These are phyloP conservation scores for Drosophila kanekoi DNA, from an alignment of 2,888 invertebrate species.

Conservation along the genomic window DNA sequence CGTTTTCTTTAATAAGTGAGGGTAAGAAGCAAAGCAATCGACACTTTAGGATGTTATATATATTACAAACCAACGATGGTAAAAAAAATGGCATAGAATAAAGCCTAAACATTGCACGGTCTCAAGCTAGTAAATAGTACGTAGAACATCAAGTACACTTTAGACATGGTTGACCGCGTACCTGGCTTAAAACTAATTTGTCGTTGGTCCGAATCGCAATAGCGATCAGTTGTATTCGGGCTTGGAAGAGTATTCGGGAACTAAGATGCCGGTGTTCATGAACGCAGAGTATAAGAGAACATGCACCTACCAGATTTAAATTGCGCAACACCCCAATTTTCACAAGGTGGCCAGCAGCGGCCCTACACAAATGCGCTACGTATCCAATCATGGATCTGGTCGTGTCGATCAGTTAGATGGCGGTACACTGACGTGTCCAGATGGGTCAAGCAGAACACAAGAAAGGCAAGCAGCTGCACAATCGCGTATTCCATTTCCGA, in stretches of 20 bases:
- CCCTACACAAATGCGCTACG: slow-evolving; percentile 97
- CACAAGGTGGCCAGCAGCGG: slow-evolving; percentile 92
- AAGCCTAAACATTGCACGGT: neutral
- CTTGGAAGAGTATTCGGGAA: slow-evolving; percentile 86
- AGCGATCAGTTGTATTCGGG: slow-evolving; percentile 73
- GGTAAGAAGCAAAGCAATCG: neutral
- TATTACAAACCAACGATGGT: neutral
- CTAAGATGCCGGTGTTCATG: slow-evolving; percentile 90
- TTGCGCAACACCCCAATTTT: slow-evolving; percentile 94
- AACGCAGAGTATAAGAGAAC: slow-evolving; percentile 89
- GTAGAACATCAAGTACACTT: slow-evolving; percentile 57
- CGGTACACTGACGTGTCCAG: slow-evolving; percentile 96
- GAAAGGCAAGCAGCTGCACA: slow-evolving; percentile 92
- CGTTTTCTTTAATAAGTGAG: no score
- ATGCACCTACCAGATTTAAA: slow-evolving; percentile 93
- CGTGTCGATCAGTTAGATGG: slow-evolving; percentile 89
- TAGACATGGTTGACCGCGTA: slow-evolving; percentile 33
- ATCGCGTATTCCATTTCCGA: slow-evolving; percentile 97
- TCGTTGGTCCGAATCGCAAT: slow-evolving; percentile 4
- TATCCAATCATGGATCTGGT: slow-evolving; percentile 92
- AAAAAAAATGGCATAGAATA: neutral
- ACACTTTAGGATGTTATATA: neutral
- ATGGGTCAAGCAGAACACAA: slow-evolving; percentile 93
- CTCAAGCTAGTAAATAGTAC: slow-evolving; percentile 27
- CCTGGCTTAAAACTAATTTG: slow-evolving; percentile 40